Evolutionary conservation across 1,140 invertebrate species (phyloP).

Genomic region (Drosophila mauritiana): DNA sequence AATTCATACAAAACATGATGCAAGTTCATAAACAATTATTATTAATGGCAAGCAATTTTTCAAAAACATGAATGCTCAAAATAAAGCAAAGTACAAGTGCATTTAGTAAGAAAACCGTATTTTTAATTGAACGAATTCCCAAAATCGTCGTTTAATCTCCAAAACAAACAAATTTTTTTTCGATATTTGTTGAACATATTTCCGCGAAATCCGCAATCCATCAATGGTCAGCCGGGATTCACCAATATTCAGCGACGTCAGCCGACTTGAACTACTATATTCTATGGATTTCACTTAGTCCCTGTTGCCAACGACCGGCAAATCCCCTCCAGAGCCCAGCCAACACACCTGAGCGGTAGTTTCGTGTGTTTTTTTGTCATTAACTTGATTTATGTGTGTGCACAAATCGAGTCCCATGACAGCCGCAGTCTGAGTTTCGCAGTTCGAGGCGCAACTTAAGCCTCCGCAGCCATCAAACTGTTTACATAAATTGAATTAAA

Average conservation of each 20-base stretch:
- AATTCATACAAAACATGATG: not conserved
- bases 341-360: conserved; percentile 24
- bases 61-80: not conserved
- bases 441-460: conserved; percentile 32
- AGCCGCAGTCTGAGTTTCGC: conserved; percentile 20
- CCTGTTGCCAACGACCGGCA: conserved; percentile 18
- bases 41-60: not conserved
- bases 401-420: conserved; percentile 60
- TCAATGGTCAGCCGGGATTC: conserved; percentile 21
- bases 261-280: conserved; percentile 7
- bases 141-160: conserved; percentile 7
- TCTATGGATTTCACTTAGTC: conserved; percentile 23
- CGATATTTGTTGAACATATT: conserved; percentile 17
- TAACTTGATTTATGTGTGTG: conserved; percentile 79
- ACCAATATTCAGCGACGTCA: conserved; percentile 27
- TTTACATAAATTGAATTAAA: conserved; percentile 83
- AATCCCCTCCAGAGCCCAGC: not conserved
- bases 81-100: not conserved
- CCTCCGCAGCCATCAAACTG: conserved; percentile 65
- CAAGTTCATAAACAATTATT: not conserved
- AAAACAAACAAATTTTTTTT: conserved; percentile 21
- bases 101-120: conserved; percentile 9
- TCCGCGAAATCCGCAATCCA: conserved; percentile 22
- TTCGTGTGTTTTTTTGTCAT: conserved; percentile 69
- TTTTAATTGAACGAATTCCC: not conserved